Base-by-base conservation (phyloP, 2,797 vertebrate species). In the Danio kyathit region DNA sequence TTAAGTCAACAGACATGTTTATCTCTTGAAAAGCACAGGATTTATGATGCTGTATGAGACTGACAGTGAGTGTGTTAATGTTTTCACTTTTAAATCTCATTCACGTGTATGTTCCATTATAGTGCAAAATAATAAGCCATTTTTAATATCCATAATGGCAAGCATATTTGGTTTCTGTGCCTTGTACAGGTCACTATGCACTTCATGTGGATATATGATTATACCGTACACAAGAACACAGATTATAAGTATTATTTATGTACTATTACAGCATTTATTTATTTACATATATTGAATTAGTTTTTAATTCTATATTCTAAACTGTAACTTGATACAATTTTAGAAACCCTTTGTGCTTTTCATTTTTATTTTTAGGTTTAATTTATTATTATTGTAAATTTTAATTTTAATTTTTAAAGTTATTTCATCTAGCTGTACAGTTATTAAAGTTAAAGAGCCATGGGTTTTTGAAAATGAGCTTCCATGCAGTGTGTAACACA, bases 21-120 rank as follows among this genome's bases (percentile, higher is more conserved):
- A 71, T 49, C 56, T 61, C 11, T 38, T 48, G 10, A 60, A 78
- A 70, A 69, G 29, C 43, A 51, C 21, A 49, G 10, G 16, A 59
- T 59, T 40, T 43, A 60, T 70, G 29, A 21, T 29, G 29, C 29
- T 29, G 29, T 29, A 17, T 57, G 41, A 7, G 21, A 44, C 43
- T 17, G 41, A 66, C 16, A 38, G 43, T 57, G 49, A 51, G 16
- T 14, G 21, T 49, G 48, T 41, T 17, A 21, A 17, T 52, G 16
- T 48, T 56, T 9, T n/a, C 41, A 9, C n/a, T 1, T n/a, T 56
- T 5, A 19, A 56, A 71, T 54, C 69, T 56, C n/a, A 19, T 14
- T 56, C n/a, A 56, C 0, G 6, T 11, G 19, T 40, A 6, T 52
- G 43, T 56, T 56, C 51, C 43, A 7, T 40, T 16, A 16, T 4